phyloP scores from a whole-genome alignment of 2,797 vertebrate species.

The Glyptemys insculpta region DNA sequence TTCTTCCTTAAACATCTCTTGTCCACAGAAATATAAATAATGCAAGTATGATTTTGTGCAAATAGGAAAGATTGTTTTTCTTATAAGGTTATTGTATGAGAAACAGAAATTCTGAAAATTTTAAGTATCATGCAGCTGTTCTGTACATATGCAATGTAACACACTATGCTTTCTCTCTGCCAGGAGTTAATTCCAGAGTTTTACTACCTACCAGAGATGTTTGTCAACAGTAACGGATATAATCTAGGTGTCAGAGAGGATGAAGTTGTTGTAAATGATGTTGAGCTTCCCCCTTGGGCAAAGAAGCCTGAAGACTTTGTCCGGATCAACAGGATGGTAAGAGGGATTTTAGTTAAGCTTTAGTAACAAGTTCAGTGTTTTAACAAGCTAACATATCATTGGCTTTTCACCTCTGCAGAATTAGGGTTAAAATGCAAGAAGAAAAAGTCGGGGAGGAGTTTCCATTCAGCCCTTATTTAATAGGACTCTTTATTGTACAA shows the following conservation, averaged over 20 bases:
- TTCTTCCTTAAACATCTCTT: not conserved
- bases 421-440: conserved; percentile 9
- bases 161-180: conserved; percentile 35
- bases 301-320: conserved; percentile 98
- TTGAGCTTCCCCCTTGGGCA: conserved; percentile 95
- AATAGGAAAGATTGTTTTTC: not conserved
- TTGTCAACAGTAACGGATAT: conserved; percentile 96
- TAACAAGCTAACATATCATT: conserved; percentile 1
- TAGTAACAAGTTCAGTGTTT: not conserved
- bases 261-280: conserved; percentile 89
- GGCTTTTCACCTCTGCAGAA: conserved; percentile 23
- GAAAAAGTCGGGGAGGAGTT: not conserved
- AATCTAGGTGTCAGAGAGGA: conserved; percentile 93
- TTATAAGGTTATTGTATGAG: not conserved
- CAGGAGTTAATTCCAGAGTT: conserved; percentile 98
- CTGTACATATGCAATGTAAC: conserved; percentile 3
- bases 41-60: not conserved
- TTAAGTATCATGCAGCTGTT: not conserved
- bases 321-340: conserved; percentile 98
- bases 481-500: not conserved
- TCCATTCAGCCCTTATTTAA: conserved; percentile 25
- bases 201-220: conserved; percentile 99
- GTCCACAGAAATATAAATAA: not conserved
- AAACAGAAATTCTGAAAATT: not conserved
- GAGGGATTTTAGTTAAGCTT: conserved; percentile 48